Base-by-base conservation (phyloP, 2,113 vertebrate genomes). In the Artemisiospiza belli region DNA sequence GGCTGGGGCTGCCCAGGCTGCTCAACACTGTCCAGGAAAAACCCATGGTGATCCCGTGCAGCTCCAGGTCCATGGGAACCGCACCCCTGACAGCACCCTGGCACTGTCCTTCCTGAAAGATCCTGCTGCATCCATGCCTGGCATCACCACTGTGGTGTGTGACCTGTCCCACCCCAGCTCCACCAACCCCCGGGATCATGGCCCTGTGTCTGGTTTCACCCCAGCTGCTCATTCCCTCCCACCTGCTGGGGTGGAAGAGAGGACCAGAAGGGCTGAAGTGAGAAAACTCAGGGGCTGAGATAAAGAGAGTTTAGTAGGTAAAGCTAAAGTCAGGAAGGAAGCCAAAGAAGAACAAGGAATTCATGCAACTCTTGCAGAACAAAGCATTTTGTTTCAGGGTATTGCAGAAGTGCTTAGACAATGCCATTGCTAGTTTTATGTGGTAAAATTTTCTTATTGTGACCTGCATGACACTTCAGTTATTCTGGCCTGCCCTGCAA, bases 41-140 rank as follows among this genome's bases (percentile, higher is more conserved):
- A 4, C 20, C 55, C 31, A 9, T 3, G 31, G 35, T 33, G n/a
- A 78, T 12, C 1, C 22, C 4, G 6, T 55, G 24, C 8, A 77
- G 23, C 18, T 77, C 13, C 58, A 73, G 54, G 27, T 33, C 30
- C 25, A 6, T 7, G 27, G 20, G 31, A 72, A 2, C 9, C 10
- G 2, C 7, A 47, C 9, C 5, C 12, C 4, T 0, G 1, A 22
- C 0, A 0, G 23, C 20, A 62, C 5, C 22, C 25, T 30, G n/a
- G n/a, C 0, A 3, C 11, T 1, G 0, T 27, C 41, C 76, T 55
- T 89, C 44, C 35, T 33, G 22, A 49, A 78, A 55, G 18, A 59
- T 4, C 43, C 20, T 81, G 57, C 15, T 37, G 43, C 17, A 28
- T n/a, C 30, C 10, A 0, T 27, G 11, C 6, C 8, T 39, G 30